Evolutionary conservation across 2,797 vertebrate species (phyloP).

Genomic region (Natrix natrix): DNA sequence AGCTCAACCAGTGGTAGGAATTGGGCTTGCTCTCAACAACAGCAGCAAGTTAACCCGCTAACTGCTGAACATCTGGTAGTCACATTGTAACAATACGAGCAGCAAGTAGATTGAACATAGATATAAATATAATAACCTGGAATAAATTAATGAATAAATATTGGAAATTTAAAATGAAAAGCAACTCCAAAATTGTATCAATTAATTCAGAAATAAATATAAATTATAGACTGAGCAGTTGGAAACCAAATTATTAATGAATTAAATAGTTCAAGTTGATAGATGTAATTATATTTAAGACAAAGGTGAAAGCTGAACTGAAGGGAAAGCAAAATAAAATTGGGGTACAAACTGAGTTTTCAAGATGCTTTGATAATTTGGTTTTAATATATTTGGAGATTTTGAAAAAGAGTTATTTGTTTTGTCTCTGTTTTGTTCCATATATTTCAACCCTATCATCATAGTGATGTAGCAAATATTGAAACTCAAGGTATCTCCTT

Average conservation of each 20-base stretch:
- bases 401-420: background rate
- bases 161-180: background rate
- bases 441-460: background rate
- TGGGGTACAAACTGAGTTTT: background rate
- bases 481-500: background rate
- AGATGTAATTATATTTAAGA: background rate
- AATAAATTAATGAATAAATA: background rate
- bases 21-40: background rate
- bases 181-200: background rate
- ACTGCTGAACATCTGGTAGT: background rate
- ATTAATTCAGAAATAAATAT: background rate
- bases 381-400: background rate
- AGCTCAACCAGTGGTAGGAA: background rate
- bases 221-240: background rate
- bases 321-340: background rate
- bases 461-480: background rate
- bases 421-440: background rate
- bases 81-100: background rate
- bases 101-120: background rate
- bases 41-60: background rate
- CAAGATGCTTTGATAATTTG: background rate
- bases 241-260: background rate
- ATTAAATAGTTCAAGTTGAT: background rate
- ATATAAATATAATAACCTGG: background rate
- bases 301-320: background rate